Evolutionary conservation across 2,888 invertebrate genomes (phyloP).

Genomic region (Andrena trimmerana): DNA sequence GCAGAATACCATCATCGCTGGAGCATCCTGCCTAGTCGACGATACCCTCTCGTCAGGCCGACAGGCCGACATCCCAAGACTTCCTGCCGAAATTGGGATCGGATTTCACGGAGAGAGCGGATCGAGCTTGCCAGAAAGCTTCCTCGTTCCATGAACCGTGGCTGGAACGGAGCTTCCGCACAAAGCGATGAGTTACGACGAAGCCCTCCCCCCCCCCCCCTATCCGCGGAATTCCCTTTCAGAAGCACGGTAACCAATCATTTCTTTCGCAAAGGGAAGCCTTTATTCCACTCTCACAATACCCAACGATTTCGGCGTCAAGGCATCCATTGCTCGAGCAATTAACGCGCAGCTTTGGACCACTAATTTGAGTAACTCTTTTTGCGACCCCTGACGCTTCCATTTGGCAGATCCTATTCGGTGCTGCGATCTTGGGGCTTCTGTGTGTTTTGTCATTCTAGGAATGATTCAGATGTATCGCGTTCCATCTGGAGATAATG

Average conservation of each 20-base stretch:
- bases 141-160: neutral
- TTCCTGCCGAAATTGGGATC: conserved; percentile 38
- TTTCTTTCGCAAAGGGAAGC: conserved; percentile 18
- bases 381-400: neutral
- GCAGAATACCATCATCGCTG: conserved; percentile 5
- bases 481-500: too few relatives aligned
- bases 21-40: conserved; percentile 29
- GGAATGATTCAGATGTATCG: neutral
- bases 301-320: neutral
- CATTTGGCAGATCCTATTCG: neutral
- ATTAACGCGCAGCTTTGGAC: neutral
- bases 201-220: conserved; percentile 28
- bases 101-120: conserved; percentile 27
- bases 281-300: neutral
- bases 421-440: too few relatives aligned
- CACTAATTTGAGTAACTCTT: neutral
- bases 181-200: conserved; percentile 60
- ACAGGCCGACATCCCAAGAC: conserved; percentile 20
- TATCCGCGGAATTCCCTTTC: conserved; percentile 33
- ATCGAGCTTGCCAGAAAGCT: neutral
- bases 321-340: neutral
- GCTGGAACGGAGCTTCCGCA: conserved; percentile 54
- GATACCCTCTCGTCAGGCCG: conserved; percentile 31
- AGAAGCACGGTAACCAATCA: conserved; percentile 40
- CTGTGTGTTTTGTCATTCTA: neutral